Evolutionary conservation across 2,797 vertebrate species (phyloP).

Genomic region (Bucorvus abyssinicus): DNA sequence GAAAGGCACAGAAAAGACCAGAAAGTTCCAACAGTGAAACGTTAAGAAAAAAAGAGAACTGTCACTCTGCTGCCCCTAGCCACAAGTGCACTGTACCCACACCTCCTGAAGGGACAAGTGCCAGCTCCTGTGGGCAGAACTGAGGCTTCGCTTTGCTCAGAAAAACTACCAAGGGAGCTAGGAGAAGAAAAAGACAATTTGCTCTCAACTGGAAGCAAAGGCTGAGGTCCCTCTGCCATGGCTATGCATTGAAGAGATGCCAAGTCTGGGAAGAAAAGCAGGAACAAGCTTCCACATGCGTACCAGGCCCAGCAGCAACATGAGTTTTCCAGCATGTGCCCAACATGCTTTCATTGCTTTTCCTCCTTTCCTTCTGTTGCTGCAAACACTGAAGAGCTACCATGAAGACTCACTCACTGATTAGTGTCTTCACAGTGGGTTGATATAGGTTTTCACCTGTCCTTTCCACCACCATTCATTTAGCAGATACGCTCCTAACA

Average conservation of each 20-base stretch:
- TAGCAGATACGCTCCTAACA: not conserved
- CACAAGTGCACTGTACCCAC: not conserved
- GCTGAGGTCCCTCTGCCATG: not conserved
- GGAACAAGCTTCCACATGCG: not conserved
- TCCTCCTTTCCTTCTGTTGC: not conserved
- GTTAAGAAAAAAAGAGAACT: not conserved
- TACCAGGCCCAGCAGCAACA: not conserved
- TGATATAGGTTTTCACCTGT: not conserved
- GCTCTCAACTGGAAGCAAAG: not conserved
- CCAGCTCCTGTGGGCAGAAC: not conserved
- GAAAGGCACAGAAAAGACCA: not conserved
- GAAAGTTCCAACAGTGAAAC: not conserved
- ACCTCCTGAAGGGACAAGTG: not conserved
- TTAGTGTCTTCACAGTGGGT: not conserved
- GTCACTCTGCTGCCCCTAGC: not conserved
- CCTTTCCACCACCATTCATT: not conserved
- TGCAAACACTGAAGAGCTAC: not conserved
- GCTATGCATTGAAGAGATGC: not conserved
- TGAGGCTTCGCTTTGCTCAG: not conserved
- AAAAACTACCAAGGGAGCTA: not conserved
- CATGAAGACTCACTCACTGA: not conserved
- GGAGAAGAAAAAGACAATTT: not conserved
- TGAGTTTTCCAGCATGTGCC: rapidly evolving
- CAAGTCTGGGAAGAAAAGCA: not conserved
- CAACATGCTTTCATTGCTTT: not conserved